Evolutionary conservation across 2,797 vertebrate species (phyloP).

Genomic region (Mareca penelope): DNA sequence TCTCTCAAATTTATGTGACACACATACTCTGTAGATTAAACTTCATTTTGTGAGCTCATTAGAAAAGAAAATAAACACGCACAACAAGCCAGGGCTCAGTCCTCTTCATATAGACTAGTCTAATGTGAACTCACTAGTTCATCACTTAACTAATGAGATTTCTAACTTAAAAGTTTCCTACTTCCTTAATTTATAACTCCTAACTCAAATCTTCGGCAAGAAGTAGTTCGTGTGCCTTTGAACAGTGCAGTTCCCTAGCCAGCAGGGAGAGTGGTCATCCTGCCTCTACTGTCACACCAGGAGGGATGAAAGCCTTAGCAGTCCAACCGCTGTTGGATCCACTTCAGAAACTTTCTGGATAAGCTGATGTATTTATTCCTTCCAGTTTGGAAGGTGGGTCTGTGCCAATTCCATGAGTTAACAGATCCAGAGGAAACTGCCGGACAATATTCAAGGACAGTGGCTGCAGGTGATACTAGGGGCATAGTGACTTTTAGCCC

Average conservation of each 20-base stretch:
- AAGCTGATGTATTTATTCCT: neutral
- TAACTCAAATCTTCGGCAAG: neutral
- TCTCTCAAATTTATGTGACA: neutral
- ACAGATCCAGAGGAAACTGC: neutral
- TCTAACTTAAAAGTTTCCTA: neutral
- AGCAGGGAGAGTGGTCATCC: neutral
- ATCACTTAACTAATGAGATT: neutral
- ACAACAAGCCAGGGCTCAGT: neutral
- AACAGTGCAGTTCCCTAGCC: neutral
- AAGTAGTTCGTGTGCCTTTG: neutral
- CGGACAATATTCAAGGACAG: neutral
- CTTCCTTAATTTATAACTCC: neutral
- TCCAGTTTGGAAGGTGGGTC: neutral
- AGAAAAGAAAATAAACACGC: neutral
- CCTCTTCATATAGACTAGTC: neutral
- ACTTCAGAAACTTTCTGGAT: neutral
- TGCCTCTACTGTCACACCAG: neutral
- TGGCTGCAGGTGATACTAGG: neutral
- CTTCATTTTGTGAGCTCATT: neutral
- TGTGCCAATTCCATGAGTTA: neutral
- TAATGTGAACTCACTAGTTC: neutral
- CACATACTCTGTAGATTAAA: neutral
- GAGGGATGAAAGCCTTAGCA: neutral
- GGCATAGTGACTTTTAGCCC: neutral
- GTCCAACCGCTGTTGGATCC: neutral